Percentiles rank a stretch among this genome's conserved stretches.
Conservation (phyloP, 2,797 vertebrate genomes). For the Lagorchestes hirsutus region DNA sequence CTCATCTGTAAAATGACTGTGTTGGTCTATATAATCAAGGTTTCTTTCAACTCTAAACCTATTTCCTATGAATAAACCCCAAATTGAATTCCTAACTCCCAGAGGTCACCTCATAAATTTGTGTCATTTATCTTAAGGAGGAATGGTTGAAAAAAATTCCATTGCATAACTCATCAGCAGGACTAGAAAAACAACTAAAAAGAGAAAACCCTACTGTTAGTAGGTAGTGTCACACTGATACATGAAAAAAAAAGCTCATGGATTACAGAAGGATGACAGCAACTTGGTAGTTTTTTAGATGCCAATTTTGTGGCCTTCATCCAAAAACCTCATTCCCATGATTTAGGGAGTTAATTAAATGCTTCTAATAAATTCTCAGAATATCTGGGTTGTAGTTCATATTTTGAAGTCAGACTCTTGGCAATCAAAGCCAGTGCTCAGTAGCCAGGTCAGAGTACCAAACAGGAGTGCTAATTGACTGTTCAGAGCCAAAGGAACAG, state of each 20-base stretch:
- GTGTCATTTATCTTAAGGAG: neutral
- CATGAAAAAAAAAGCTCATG: neutral
- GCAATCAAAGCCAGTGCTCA: neutral
- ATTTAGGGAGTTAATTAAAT: slow-evolving; percentile 23
- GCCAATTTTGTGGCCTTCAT: neutral
- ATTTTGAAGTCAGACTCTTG: slow-evolving; percentile 26
- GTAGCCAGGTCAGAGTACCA: slow-evolving; percentile 46
- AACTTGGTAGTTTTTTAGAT: slow-evolving; percentile 31
- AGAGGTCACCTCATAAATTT: slow-evolving; percentile 39
- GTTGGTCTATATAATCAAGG: neutral
- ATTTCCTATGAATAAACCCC: neutral
- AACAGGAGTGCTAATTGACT: slow-evolving; percentile 23
- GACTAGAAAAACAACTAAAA: slow-evolving; percentile 29
- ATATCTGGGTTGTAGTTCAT: neutral
- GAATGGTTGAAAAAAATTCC: slow-evolving; percentile 3
- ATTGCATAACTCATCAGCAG: slow-evolving; percentile 14
- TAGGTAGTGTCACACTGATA: slow-evolving; percentile 22
- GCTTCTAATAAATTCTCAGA: neutral
- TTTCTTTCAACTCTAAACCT: neutral
- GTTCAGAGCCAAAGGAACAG: neutral
- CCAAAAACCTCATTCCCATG: neutral
- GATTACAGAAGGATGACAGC: slow-evolving; percentile 5
- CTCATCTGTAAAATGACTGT: neutral
- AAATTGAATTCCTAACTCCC: neutral
- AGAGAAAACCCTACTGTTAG: slow-evolving; percentile 24